phyloP scores from a whole-genome alignment of 2,888 invertebrate genomes.

The Polietes domitor region DNA sequence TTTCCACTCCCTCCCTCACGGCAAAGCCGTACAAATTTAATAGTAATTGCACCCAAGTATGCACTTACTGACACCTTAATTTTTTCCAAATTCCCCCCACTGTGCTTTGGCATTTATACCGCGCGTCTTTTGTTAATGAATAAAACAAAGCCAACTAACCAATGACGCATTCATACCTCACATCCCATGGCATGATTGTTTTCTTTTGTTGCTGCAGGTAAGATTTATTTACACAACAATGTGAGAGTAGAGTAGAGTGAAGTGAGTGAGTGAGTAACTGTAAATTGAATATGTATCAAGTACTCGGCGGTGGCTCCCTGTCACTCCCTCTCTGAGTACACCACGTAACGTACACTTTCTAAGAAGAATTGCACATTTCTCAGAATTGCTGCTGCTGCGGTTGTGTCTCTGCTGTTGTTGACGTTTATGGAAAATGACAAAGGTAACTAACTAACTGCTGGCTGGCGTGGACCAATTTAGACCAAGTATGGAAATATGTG shows the following conservation, averaged over 20 bases:
- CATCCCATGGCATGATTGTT: conserved; percentile 9
- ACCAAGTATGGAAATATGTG: background rate
- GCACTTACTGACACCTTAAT: too few relatives aligned
- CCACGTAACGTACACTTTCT: background rate
- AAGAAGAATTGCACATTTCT: background rate
- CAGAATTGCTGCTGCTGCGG: background rate
- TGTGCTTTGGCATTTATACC: background rate
- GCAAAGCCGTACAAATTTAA: too few relatives aligned
- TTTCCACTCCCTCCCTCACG: too few relatives aligned
- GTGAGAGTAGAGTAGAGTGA: too few relatives aligned
- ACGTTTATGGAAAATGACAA: background rate
- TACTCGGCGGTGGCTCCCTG: too few relatives aligned
- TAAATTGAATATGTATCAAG: too few relatives aligned
- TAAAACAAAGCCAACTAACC: background rate
- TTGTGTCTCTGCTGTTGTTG: background rate
- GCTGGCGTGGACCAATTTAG: background rate
- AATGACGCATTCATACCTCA: conserved; percentile 22
- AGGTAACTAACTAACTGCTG: too few relatives aligned
- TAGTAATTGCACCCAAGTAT: too few relatives aligned
- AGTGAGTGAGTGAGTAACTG: too few relatives aligned
- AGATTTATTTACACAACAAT: background rate
- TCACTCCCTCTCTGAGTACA: too few relatives aligned
- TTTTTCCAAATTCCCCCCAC: too few relatives aligned
- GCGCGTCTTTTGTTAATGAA: conserved; percentile 8
- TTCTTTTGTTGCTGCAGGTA: background rate